phyloP scores from a whole-genome alignment of 2,888 invertebrate species.

The Selenia dentaria region DNA sequence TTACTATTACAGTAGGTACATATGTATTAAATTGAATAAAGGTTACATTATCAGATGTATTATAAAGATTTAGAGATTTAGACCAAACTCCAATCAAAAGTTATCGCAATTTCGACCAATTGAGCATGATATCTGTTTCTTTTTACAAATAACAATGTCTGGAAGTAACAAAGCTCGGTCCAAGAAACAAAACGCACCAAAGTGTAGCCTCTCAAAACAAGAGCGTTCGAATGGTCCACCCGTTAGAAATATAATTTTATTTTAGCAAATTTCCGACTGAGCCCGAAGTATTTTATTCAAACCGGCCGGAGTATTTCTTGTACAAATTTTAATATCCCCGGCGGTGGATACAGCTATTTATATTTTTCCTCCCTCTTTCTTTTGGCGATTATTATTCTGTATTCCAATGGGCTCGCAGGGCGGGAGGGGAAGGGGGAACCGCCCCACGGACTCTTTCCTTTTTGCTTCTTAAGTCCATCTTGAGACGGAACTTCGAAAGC shows the following conservation, averaged over 20 bases:
- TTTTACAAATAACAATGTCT: no score
- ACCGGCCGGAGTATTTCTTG: constrained; percentile 62
- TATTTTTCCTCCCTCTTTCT: constrained; percentile 82
- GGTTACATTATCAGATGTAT: no score
- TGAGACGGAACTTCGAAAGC: constrained; percentile 60
- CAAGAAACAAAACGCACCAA: constrained; percentile 25
- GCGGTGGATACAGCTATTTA: constrained; percentile 78
- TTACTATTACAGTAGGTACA: no score
- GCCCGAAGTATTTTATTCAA: constrained; percentile 70
- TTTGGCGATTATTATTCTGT: constrained; percentile 85
- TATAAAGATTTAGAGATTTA: no score
- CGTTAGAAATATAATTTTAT: constrained; percentile 18
- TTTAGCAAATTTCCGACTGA: constrained; percentile 26
- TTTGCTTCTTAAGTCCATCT: constrained; percentile 85
- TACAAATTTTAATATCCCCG: constrained; percentile 80
- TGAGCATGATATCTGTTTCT: no score
- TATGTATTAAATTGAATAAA: no score
- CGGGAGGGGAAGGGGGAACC: constrained; percentile 40
- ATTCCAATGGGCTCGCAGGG: constrained; percentile 70
- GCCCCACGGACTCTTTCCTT: constrained; percentile 82
- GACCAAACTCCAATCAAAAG: no score
- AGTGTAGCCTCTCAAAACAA: constrained; percentile 24
- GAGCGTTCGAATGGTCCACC: constrained; percentile 33
- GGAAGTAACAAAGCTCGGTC: background rate
- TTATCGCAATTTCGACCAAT: no score